phyloP scores from a whole-genome alignment of 1,140 invertebrate genomes.

The Scaptomyza hsui region DNA sequence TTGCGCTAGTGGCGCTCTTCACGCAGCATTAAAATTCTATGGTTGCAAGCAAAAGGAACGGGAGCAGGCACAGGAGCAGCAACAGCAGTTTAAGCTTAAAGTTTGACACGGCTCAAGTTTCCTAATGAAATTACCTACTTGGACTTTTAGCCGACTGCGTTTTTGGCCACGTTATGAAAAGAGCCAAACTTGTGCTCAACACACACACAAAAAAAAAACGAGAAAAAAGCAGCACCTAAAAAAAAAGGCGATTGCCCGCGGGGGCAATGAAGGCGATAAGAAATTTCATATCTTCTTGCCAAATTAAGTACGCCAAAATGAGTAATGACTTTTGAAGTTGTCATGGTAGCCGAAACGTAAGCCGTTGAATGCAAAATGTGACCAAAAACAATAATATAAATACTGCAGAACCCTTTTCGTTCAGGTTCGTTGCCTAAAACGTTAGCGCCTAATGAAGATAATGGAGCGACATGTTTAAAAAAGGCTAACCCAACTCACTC shows the following conservation, averaged over 20 bases:
- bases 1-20: slow-evolving; percentile 54
- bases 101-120: slow-evolving; percentile 83
- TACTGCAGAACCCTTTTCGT: slow-evolving; percentile 39
- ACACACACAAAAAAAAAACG: slow-evolving; percentile 7
- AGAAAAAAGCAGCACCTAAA: too few relatives aligned
- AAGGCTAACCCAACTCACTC: slow-evolving; percentile 39
- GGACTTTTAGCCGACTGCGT: slow-evolving; percentile 49
- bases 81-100: slow-evolving; percentile 73
- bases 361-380: slow-evolving; percentile 39
- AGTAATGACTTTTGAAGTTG: slow-evolving; percentile 83
- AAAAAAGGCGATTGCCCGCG: slow-evolving; percentile 2
- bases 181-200: slow-evolving; percentile 54
- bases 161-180: slow-evolving; percentile 65
- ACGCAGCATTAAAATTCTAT: slow-evolving; percentile 78
- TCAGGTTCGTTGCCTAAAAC: slow-evolving; percentile 36
- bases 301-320: slow-evolving; percentile 83
- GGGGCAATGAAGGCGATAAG: slow-evolving; percentile 52
- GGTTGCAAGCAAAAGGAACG: slow-evolving; percentile 40
- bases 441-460: slow-evolving; percentile 82
- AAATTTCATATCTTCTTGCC: slow-evolving; percentile 68
- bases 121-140: slow-evolving; percentile 83
- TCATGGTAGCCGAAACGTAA: slow-evolving; percentile 58
- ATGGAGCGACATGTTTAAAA: slow-evolving; percentile 71
- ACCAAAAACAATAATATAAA: slow-evolving; percentile 39
- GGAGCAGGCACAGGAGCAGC: not conserved